These are phyloP conservation scores for Montipora efflorescens DNA, from an alignment of 64 coral and sea anemone genomes.

Conservation along the genomic window DNA sequence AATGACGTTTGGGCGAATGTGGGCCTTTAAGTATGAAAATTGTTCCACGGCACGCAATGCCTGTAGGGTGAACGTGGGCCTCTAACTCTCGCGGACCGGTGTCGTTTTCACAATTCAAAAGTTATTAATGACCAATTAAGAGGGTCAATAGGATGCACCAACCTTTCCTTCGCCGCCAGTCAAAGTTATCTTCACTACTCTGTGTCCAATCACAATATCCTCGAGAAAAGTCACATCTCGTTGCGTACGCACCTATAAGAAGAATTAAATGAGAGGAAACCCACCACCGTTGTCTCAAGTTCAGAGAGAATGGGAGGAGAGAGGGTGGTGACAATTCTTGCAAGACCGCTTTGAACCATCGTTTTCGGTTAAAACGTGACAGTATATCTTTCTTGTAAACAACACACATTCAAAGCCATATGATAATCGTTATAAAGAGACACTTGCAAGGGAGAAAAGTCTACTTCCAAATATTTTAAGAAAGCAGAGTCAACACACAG, in stretches of 20 bases:
- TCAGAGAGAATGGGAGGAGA: neutral
- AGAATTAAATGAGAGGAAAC: neutral
- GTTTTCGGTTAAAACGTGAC: neutral
- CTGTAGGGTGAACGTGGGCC: no score
- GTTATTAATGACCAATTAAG: neutral
- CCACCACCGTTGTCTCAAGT: neutral
- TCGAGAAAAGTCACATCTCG: conserved; percentile 76
- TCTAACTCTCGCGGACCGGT: no score
- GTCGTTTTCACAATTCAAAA: no score
- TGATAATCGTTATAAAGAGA: no score
- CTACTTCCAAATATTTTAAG: no score
- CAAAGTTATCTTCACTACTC: conserved; percentile 80
- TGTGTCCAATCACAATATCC: conserved; percentile 91
- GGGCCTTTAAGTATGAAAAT: no score
- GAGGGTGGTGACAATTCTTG: no score
- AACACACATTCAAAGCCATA: no score
- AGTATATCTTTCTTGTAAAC: neutral
- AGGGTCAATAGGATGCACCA: neutral
- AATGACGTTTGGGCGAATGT: no score
- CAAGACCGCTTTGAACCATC: neutral
- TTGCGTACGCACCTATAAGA: conserved; percentile 58
- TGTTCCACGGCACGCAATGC: no score
- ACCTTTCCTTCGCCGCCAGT: conserved; percentile 83
- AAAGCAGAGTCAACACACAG: no score
- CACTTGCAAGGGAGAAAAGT: no score